A percentile compares a stretch with the other conserved stretches of the same genome.
phyloP scores from a whole-genome alignment of 2,797 vertebrate genomes.

The Clarias fuscus region DNA sequence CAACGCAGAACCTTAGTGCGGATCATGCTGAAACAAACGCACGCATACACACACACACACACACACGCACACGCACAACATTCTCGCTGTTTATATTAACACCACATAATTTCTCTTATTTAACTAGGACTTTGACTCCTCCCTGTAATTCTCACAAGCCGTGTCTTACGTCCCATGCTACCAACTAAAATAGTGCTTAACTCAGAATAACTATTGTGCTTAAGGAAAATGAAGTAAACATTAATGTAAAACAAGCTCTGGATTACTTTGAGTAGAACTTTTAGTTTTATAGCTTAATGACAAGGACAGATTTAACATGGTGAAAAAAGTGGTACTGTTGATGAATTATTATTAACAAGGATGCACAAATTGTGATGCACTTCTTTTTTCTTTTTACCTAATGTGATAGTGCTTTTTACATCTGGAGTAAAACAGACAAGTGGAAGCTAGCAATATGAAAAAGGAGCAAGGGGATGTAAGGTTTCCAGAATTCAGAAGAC shows the following conservation, averaged over 20 bases:
- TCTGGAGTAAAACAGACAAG: background rate
- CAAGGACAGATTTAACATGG: background rate
- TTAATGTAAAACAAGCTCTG: background rate
- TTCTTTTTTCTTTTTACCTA: background rate
- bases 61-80: background rate
- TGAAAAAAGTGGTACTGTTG: background rate
- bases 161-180: background rate
- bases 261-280: background rate
- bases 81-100: slow-evolving; percentile 36
- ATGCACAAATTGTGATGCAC: background rate
- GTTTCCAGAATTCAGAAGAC: background rate
- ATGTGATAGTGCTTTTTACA: background rate
- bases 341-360: background rate
- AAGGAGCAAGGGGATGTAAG: background rate
- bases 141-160: slow-evolving; percentile 35
- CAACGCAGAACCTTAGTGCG: background rate
- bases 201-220: background rate
- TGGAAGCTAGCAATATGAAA: background rate
- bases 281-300: background rate
- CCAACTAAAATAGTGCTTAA: background rate
- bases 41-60: slow-evolving; percentile 19
- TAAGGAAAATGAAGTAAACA: background rate
- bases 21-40: slow-evolving; percentile 13
- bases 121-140: slow-evolving; percentile 25
- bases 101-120: slow-evolving; percentile 15